Conservation (phyloP, 2,888 invertebrate genomes). For the Lithodes maja region DNA sequence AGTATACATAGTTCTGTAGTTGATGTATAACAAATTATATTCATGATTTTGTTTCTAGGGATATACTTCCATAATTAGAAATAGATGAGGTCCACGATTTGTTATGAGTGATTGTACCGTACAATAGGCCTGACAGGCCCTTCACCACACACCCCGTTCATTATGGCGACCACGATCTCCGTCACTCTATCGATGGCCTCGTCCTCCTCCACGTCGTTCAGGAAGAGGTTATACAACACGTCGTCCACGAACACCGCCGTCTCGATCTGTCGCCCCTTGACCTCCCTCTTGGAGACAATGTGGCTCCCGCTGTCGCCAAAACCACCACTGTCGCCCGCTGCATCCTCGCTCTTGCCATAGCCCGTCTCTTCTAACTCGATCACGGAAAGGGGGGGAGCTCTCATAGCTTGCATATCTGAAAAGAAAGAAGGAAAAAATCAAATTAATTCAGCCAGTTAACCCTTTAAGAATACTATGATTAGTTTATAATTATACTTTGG, state of each 20-base stretch:
- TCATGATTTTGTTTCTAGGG: too few relatives aligned
- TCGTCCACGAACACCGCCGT: slow-evolving; percentile 68
- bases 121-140: neutral
- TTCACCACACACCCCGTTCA: slow-evolving; percentile 66
- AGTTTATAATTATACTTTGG: too few relatives aligned
- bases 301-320: neutral
- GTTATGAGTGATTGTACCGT: too few relatives aligned
- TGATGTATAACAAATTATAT: too few relatives aligned
- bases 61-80: too few relatives aligned
- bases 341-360: neutral
- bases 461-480: too few relatives aligned
- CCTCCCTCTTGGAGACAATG: neutral
- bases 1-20: too few relatives aligned
- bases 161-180: slow-evolving; percentile 64
- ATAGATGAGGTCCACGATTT: too few relatives aligned
- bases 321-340: neutral
- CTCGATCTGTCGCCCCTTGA: slow-evolving; percentile 37
- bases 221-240: slow-evolving; percentile 35
- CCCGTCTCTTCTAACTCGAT: neutral
- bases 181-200: slow-evolving; percentile 33
- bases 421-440: neutral
- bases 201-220: slow-evolving; percentile 15
- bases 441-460: too few relatives aligned
- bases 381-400: slow-evolving; percentile 38
- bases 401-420: slow-evolving; percentile 59